phyloP scores from a whole-genome alignment of 53 echinoderm and acorn worm species.

The Astropecten irregularis region DNA sequence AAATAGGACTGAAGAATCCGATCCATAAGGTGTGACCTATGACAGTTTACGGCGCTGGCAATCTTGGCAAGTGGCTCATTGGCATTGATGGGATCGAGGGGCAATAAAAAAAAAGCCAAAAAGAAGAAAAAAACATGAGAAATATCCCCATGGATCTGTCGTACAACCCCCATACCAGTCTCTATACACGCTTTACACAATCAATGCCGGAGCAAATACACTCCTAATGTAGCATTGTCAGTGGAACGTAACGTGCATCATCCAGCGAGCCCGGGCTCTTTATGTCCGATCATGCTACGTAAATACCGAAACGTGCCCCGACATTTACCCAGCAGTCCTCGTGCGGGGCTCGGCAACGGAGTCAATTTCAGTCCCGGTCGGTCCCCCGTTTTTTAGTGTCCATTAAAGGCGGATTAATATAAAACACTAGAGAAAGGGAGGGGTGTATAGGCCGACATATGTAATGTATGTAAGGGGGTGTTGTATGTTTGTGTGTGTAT shows the following conservation, averaged over 20 bases:
- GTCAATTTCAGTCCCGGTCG: conserved; percentile 34
- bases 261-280: neutral
- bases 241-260: conserved; percentile 12
- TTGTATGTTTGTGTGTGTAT: no score
- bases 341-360: conserved; percentile 41
- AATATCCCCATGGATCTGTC: no score
- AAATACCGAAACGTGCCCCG: conserved; percentile 51
- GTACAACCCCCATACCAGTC: no score
- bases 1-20: no score
- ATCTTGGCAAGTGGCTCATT: no score
- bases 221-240: conserved; percentile 55
- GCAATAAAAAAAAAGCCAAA: no score
- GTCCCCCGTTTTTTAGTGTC: conserved; percentile 13
- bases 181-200: conserved; percentile 23
- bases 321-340: conserved; percentile 53
- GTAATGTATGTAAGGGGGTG: no score
- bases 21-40: no score
- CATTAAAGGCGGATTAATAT: conserved; percentile 46
- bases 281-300: conserved; percentile 41
- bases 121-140: no score
- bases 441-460: no score
- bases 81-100: no score
- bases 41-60: no score
- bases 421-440: conserved; percentile 18
- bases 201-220: conserved; percentile 43